These are phyloP conservation scores for Buphagus erythrorhynchus DNA, from an alignment of 2,797 vertebrate genomes.

Conservation along the genomic window DNA sequence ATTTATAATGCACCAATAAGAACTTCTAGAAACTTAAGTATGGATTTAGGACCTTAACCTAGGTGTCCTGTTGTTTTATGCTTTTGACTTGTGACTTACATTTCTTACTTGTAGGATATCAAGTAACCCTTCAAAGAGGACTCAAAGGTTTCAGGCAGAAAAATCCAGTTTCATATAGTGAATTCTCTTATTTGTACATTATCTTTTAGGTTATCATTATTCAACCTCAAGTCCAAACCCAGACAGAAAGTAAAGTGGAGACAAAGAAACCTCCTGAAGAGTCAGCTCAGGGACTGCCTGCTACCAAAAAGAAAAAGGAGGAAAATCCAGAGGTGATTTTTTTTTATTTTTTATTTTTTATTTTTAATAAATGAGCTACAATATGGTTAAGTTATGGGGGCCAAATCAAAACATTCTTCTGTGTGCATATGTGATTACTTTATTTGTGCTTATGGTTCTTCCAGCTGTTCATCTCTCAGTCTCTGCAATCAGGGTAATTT, in stretches of 20 bases:
- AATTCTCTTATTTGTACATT: background rate
- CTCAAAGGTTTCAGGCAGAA: background rate
- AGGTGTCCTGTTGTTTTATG: background rate
- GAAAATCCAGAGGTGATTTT: conserved; percentile 90
- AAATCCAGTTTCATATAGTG: background rate
- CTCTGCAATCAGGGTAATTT: background rate
- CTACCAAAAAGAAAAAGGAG: conserved; percentile 85
- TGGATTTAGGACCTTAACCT: background rate
- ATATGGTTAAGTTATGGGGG: background rate
- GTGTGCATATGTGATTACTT: background rate
- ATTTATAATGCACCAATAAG: background rate
- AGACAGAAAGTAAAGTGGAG: conserved; percentile 80
- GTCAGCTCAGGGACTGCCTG: conserved; percentile 76
- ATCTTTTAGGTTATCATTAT: conserved; percentile 92
- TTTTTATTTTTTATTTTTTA: background rate
- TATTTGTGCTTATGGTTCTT: background rate
- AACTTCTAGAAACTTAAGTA: background rate
- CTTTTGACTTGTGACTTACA: background rate
- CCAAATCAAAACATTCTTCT: background rate
- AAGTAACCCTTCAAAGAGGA: background rate
- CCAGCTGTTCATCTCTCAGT: background rate
- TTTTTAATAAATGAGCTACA: background rate
- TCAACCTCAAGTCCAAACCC: conserved; percentile 90
- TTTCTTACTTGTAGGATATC: background rate
- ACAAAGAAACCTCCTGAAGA: conserved; percentile 80